A percentile compares a stretch with the other conserved stretches of the same genome.
phyloP scores from a whole-genome alignment of 2,113 vertebrate genomes.

The Mus pahari region DNA sequence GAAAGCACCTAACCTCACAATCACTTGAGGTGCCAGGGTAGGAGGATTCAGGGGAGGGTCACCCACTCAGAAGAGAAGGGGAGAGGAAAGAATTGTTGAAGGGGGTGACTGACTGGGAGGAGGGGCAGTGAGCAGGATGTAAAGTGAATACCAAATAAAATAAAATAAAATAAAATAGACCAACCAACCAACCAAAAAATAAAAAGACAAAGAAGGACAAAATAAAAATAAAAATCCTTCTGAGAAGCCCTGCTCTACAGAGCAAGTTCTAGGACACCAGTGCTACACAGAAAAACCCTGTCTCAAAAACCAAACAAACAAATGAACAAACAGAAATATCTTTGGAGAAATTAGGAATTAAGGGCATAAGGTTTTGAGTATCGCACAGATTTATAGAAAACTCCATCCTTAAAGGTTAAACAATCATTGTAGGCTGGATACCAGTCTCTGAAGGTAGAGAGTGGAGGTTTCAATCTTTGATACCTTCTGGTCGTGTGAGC shows the following conservation, averaged over 20 bases:
- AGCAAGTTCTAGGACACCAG: not conserved
- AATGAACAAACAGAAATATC: not conserved
- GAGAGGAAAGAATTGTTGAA: too few relatives aligned
- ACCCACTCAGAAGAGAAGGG: too few relatives aligned
- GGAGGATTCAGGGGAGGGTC: too few relatives aligned
- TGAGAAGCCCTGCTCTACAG: not conserved
- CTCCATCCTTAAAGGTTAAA: slow-evolving; percentile 3
- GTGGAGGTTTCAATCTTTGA: not conserved
- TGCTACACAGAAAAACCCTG: not conserved
- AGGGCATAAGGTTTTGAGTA: slow-evolving; percentile 16
- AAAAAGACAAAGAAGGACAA: not conserved
- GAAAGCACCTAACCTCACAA: too few relatives aligned
- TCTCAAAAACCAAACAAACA: not conserved
- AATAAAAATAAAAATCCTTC: not conserved
- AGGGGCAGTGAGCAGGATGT: too few relatives aligned
- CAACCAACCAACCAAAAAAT: not conserved
- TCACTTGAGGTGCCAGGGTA: too few relatives aligned
- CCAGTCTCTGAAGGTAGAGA: slow-evolving; percentile 26
- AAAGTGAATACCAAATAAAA: too few relatives aligned
- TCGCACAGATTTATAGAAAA: slow-evolving; percentile 46
- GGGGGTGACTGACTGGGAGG: too few relatives aligned
- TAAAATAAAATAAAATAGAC: not conserved
- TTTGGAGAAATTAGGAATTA: slow-evolving; percentile 14
- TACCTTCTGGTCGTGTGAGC: not conserved
- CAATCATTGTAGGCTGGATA: not conserved